Percentiles rank a stretch among this genome's conserved stretches.
Conservation (phyloP, 2,797 vertebrate genomes). For the Argyrosomus regius region DNA sequence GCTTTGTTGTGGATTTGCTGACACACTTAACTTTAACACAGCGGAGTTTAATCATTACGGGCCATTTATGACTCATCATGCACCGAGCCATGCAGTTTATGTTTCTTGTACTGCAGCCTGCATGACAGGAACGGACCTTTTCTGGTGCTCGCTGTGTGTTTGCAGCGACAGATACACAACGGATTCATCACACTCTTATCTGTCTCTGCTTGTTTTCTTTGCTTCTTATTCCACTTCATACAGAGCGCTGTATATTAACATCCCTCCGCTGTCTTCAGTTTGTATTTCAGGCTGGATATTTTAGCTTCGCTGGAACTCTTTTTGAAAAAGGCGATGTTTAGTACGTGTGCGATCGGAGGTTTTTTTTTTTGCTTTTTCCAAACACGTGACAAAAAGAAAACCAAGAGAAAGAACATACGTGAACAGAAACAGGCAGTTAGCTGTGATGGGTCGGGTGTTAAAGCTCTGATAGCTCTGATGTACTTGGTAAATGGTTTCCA, state of each 20-base stretch:
- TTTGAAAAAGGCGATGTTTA: too few species aligned
- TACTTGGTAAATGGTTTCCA: too few species aligned
- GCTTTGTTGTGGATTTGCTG: constrained; percentile 12
- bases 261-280: neutral
- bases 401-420: too few species aligned
- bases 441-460: too few species aligned
- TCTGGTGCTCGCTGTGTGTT: constrained; percentile 14
- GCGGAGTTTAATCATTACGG: constrained; percentile 57
- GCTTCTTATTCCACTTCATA: neutral
- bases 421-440: too few species aligned
- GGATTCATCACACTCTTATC: neutral
- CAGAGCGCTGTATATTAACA: neutral
- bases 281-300: neutral
- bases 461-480: too few species aligned
- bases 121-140: neutral
- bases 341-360: too few species aligned
- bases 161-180: neutral
- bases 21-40: neutral
- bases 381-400: too few species aligned
- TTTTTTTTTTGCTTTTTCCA: too few species aligned
- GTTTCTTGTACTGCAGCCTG: constrained; percentile 10
- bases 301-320: neutral
- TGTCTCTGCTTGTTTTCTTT: neutral
- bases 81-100: constrained; percentile 15
- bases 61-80: constrained; percentile 4